Percentiles rank a stretch among this genome's conserved stretches.
Evolutionary conservation across 2,888 invertebrate species (phyloP).

Genomic region (Pyrrhia umbra): DNA sequence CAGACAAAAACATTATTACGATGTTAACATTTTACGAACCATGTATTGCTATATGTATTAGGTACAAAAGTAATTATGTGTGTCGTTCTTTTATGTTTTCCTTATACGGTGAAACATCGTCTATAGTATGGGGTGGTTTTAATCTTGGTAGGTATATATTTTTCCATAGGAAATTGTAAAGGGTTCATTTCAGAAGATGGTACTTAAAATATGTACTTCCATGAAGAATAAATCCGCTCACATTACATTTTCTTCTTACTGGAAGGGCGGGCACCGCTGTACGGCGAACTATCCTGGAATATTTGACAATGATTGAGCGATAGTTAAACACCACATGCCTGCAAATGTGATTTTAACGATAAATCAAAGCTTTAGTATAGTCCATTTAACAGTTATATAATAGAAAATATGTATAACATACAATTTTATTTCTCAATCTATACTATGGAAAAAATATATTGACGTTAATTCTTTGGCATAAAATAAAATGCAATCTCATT

Average conservation of each 20-base stretch:
- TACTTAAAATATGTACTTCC: too few relatives aligned
- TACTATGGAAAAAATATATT: too few relatives aligned
- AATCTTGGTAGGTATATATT: too few relatives aligned
- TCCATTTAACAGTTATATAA: neutral
- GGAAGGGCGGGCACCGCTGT: neutral
- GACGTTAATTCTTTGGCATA: too few relatives aligned
- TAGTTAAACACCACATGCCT: slow-evolving; percentile 3
- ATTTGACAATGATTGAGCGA: slow-evolving; percentile 40
- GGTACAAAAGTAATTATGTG: neutral
- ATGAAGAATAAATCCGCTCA: too few relatives aligned
- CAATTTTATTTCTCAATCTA: too few relatives aligned
- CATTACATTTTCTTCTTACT: too few relatives aligned
- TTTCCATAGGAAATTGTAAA: too few relatives aligned
- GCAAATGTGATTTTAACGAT: slow-evolving; percentile 15
- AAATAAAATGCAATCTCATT: too few relatives aligned
- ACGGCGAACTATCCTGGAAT: slow-evolving; percentile 18
- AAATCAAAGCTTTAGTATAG: neutral
- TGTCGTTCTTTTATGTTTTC: neutral
- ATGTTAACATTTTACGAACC: neutral
- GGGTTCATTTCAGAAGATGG: too few relatives aligned
- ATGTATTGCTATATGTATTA: neutral
- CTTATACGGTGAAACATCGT: too few relatives aligned
- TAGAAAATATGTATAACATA: neutral
- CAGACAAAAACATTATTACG: neutral
- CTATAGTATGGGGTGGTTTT: too few relatives aligned